Base-by-base conservation (phyloP, 2,113 vertebrate genomes). In the Petrocephalus microphthalmus region DNA sequence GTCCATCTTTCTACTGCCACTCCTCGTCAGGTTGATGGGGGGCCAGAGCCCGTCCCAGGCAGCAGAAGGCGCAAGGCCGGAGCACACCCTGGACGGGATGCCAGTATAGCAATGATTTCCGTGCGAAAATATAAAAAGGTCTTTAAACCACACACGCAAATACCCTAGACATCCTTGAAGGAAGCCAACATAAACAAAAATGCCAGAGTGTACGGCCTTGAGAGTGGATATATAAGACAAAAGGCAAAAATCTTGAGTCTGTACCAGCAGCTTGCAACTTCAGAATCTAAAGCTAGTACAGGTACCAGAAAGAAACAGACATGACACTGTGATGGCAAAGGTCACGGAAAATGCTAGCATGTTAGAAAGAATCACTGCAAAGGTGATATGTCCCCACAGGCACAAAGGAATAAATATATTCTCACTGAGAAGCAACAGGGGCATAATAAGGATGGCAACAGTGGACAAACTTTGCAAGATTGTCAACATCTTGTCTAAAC, bases 391-490 rank as follows among this genome's bases (percentile, higher is more conserved):
- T 37, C 51, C 11, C 29, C 52, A 7, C 25, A 2, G 52, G 84
- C 17, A 85, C 22, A 85, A 85, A 33, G 33, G 29, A 85, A 17
- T n/a, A 86, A 57, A 37, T 20, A 56, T 85, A 54, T 85, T 54
- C 37, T 54, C 25, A 85, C 47, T 85, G 29, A 56, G 29, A 85
- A 86, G 20, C 33, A 60, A 64, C 29, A n/a, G 20, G 33, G 17
- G 85, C 42, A 45, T 47, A 60, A 64, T 52, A 86, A 42, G 19
- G 29, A 64, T 29, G 17, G 19, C 56, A 60, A n/a, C 54, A 64
- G 33, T 64, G 56, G 33, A 86, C 85, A 86, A 64, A 86, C 85
- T 86, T 60, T 64, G 53, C 85, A 86, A 45, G 85, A 19, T 47
- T 64, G 53, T 86, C 54, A 86, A 86, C 85, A 86, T 64, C 37